Evolutionary conservation across 2,888 invertebrate genomes (phyloP), one percentile per base, ranked within the genome.

Genomic region (Chalcis sispes): DNA sequence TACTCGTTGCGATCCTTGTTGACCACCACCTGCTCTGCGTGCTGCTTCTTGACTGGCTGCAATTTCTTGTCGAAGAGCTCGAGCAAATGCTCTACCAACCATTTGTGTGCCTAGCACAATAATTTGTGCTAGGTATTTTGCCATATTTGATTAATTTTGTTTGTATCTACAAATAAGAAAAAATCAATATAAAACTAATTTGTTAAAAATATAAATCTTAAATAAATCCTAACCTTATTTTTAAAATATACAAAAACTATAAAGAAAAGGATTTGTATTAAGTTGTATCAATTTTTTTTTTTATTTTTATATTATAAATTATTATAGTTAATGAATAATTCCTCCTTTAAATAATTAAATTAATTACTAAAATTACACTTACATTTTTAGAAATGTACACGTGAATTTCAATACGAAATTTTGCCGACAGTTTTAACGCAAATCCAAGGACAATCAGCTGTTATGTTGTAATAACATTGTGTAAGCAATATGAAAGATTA

Each of bases 51-150:
- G 95, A 32, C 95, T 95, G 13, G 96, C 96, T 58, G 94, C 94
- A 79, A 94, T 94, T 90, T 96, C 96, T 89, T 96, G 97, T 83
- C 93, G 93, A 2, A 99, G 89, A 0, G 98, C 99, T 83, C 95
- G 92, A 0, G 96, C 95, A 87, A 99, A 98, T 0, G 98, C 98
- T 85, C 95, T 91, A 0, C 95, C 98, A 10, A 98, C 92, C 13
- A 98, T 94, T 89, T 98, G 98, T 2, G 94, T 92, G 52, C 98
- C 98, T 79, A 96, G 91, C 36, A 98, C 92, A 83, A 98, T 93
- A 79, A 98, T 94, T 91, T 98, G 97, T 67, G 95, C 95, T 82
- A 98, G 91, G 88, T 97, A 96, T 89, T 96, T 97, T 75, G 98
- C 98, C 98, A 96, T 96, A 46, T 66, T 76, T 29, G 36, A 7